A percentile compares a stretch with the other conserved stretches of the same genome.
Conservation (phyloP, 2,888 invertebrate genomes). For the Dynastes maya region DNA sequence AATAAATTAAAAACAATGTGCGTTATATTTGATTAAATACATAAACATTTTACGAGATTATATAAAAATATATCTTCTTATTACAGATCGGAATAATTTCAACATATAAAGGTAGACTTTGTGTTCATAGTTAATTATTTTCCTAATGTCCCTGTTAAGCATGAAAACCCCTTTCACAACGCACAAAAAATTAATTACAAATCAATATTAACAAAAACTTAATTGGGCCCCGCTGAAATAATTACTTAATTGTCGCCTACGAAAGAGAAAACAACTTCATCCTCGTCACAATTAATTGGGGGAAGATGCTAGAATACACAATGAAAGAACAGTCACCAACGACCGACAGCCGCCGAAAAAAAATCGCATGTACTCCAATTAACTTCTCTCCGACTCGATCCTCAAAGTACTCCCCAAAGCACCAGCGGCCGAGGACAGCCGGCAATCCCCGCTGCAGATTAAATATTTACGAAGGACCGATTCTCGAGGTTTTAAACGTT, state of each 20-base stretch:
- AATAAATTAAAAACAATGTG: too few relatives aligned
- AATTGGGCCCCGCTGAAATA: not conserved
- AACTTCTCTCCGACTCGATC: not conserved
- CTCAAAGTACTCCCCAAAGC: constrained; percentile 8
- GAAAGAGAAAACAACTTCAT: not conserved
- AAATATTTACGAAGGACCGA: constrained; percentile 17
- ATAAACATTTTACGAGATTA: too few relatives aligned
- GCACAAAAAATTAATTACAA: not conserved
- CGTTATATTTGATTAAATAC: too few relatives aligned
- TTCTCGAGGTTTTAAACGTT: constrained; percentile 22
- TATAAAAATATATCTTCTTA: too few relatives aligned
- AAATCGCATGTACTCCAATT: constrained; percentile 22
- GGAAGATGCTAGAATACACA: not conserved
- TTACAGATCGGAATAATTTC: too few relatives aligned
- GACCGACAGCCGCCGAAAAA: not conserved
- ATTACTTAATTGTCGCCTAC: constrained; percentile 6
- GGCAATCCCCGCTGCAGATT: constrained; percentile 16
- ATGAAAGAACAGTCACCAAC: not conserved
- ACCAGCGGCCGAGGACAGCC: not conserved
- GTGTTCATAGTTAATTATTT: too few relatives aligned
- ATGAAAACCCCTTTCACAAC: too few relatives aligned
- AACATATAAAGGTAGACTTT: too few relatives aligned
- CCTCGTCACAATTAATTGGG: constrained; percentile 6
- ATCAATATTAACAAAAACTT: constrained; percentile 7
- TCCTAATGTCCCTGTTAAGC: too few relatives aligned